Conservation (phyloP, 2,797 vertebrate species). For the Danio choprae region DNA sequence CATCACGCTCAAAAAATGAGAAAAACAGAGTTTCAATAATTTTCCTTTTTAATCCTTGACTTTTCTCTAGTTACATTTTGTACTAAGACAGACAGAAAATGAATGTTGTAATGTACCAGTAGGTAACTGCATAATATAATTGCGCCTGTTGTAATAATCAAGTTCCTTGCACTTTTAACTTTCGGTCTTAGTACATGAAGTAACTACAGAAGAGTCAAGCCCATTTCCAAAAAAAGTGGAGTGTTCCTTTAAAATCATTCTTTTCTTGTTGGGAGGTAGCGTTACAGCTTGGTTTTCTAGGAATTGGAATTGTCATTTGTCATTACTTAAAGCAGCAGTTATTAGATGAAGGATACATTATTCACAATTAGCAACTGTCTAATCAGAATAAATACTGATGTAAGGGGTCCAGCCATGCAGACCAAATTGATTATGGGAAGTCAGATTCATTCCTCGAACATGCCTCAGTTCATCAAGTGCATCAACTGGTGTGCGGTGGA, state of each 20-base stretch:
- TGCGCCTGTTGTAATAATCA: too few relatives aligned
- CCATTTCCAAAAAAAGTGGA: too few relatives aligned
- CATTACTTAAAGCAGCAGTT: conserved; percentile 31
- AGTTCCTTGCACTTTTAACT: too few relatives aligned
- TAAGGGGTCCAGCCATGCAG: conserved; percentile 5
- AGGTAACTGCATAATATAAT: too few relatives aligned
- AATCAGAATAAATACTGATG: conserved; percentile 23
- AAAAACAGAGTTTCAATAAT: too few relatives aligned
- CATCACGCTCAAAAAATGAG: too few relatives aligned
- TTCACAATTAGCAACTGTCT: conserved; percentile 33
- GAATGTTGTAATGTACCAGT: too few relatives aligned
- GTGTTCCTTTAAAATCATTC: neutral
- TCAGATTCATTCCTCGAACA: neutral
- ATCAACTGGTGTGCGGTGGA: conserved; percentile 2
- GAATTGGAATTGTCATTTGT: conserved; percentile 18
- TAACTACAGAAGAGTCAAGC: too few relatives aligned
- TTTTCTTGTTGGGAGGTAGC: neutral
- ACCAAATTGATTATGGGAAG: conserved; percentile 11
- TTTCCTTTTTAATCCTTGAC: too few relatives aligned
- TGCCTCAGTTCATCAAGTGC: conserved; percentile 10
- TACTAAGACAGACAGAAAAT: too few relatives aligned
- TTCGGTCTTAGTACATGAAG: too few relatives aligned
- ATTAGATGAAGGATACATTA: conserved; percentile 15
- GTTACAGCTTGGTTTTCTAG: conserved; percentile 3
- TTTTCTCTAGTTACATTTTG: too few relatives aligned